Evolutionary conservation across 2,797 vertebrate genomes (phyloP).

Genomic region (Sandelia bainsii): DNA sequence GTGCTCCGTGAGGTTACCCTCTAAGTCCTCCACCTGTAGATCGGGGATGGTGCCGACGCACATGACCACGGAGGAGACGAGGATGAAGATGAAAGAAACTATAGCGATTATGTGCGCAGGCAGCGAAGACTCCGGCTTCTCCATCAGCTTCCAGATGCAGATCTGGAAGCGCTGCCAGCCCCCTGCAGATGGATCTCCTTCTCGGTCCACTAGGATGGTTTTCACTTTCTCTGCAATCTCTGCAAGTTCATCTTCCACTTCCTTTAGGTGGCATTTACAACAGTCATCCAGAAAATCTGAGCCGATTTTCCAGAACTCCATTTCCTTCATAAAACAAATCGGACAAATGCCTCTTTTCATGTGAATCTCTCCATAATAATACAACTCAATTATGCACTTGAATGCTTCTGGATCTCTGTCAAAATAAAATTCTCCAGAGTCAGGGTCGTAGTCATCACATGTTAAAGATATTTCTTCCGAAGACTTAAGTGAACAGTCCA

Average conservation of each 20-base stretch:
- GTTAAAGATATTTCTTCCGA: constrained; percentile 88
- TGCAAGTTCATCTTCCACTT: constrained; percentile 92
- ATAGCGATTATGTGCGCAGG: constrained; percentile 91
- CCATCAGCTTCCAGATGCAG: constrained; percentile 94
- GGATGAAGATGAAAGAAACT: constrained; percentile 94
- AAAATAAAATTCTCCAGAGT: constrained; percentile 94
- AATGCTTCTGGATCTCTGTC: constrained; percentile 97
- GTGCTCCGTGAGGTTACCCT: constrained; percentile 91
- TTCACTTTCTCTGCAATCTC: constrained; percentile 94
- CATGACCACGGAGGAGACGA: constrained; percentile 95
- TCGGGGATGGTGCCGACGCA: constrained; percentile 96
- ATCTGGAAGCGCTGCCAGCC: constrained; percentile 90
- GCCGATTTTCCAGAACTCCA: constrained; percentile 97
- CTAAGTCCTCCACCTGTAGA: constrained; percentile 89
- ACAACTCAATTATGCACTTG: constrained; percentile 92
- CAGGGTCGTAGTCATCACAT: constrained; percentile 96
- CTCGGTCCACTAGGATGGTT: constrained; percentile 91
- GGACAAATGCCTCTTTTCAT: constrained; percentile 96
- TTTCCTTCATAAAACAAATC: constrained; percentile 95
- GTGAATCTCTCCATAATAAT: constrained; percentile 94
- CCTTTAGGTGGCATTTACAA: constrained; percentile 90
- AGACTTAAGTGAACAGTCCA: constrained; percentile 83
- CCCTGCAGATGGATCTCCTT: constrained; percentile 85
- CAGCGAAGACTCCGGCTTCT: constrained; percentile 95
- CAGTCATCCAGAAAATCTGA: constrained; percentile 92